A percentile compares a stretch with the other conserved stretches of the same genome.
Evolutionary conservation across 1,140 invertebrate genomes (phyloP).

Genomic region (Colletes latitarsis): DNA sequence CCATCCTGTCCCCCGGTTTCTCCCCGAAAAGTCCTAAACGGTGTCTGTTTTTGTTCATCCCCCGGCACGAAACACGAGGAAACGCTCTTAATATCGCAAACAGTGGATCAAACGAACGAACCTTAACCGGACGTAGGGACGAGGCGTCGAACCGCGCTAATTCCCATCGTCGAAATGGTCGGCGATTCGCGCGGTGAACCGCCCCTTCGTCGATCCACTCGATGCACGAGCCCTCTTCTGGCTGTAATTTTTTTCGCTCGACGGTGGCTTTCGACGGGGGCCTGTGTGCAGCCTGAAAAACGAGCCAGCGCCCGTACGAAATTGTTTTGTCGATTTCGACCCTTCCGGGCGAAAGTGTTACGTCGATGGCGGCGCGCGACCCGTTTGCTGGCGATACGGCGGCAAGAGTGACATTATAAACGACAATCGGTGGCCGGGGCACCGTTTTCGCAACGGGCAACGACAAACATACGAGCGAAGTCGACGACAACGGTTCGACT

Average conservation of each 20-base stretch:
- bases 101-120: background rate
- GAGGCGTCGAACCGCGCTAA: conserved; percentile 17
- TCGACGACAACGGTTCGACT: conserved; percentile 1
- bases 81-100: background rate
- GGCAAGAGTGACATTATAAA: conserved; percentile 54
- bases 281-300: background rate
- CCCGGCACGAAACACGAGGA: too few species aligned
- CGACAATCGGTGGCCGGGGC: conserved; percentile 56
- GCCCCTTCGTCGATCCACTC: conserved; percentile 2
- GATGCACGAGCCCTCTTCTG: too few species aligned
- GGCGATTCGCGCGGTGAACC: conserved; percentile 21
- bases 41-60: too few species aligned
- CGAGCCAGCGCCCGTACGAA: conserved; percentile 55
- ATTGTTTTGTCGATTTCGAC: conserved; percentile 68
- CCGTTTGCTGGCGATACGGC: conserved; percentile 38
- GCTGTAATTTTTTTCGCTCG: conserved; percentile 34
- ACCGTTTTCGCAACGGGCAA: conserved; percentile 37
- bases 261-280: conserved; percentile 34
- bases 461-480: background rate
- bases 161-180: conserved; percentile 18
- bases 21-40: too few species aligned
- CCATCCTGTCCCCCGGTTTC: too few species aligned
- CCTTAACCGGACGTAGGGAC: background rate
- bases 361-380: conserved; percentile 54
- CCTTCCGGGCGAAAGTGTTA: conserved; percentile 61